Evolutionary conservation across 2,113 vertebrate species (phyloP).

Genomic region (Megaleporinus macrocephalus): DNA sequence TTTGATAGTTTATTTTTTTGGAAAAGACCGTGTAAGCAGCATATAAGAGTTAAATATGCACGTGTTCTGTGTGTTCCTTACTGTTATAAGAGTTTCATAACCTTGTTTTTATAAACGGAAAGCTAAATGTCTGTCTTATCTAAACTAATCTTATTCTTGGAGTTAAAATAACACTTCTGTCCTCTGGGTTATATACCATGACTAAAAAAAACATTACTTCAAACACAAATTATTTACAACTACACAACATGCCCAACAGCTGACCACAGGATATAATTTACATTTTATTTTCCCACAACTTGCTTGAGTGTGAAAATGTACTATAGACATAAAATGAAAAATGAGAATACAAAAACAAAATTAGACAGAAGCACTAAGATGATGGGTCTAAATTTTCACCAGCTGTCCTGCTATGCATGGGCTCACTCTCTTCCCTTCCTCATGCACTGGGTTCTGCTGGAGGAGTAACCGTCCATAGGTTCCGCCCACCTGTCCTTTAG

Average conservation of each 20-base stretch:
- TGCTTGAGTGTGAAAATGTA: conserved; percentile 5
- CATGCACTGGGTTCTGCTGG: conserved; percentile 8
- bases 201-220: too few species aligned
- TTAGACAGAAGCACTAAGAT: not conserved
- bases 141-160: too few species aligned
- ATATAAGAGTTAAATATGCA: too few species aligned
- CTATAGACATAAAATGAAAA: conserved; percentile 17
- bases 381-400: conserved; percentile 81
- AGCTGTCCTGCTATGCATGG: conserved; percentile 85
- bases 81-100: too few species aligned
- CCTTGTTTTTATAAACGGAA: too few species aligned
- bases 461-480: conserved; percentile 85
- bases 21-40: not conserved
- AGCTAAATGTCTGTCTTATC: too few species aligned
- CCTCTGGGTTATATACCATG: too few species aligned
- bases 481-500: conserved; percentile 92
- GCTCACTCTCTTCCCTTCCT: conserved; percentile 62
- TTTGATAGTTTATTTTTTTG: not conserved
- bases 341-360: conserved; percentile 16
- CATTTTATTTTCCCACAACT: conserved; percentile 46
- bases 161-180: too few species aligned
- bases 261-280: not conserved
- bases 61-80: too few species aligned
- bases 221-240: too few species aligned
- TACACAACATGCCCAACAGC: not conserved